These are phyloP conservation scores for Pomacea canaliculata DNA, from an alignment of 2,888 invertebrate species.

Conservation along the genomic window DNA sequence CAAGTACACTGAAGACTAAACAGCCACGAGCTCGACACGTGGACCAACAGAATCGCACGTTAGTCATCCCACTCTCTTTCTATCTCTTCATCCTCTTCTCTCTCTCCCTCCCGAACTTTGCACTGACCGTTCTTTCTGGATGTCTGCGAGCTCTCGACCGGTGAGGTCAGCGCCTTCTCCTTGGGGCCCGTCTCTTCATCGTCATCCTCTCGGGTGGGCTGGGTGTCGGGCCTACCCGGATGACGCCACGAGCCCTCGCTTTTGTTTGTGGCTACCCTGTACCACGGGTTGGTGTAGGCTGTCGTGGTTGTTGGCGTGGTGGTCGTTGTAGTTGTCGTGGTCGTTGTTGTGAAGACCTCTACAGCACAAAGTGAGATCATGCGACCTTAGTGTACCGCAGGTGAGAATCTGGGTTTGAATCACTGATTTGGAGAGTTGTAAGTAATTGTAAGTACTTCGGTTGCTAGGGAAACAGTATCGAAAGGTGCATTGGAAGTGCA, in stretches of 20 bases:
- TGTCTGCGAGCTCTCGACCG: neutral
- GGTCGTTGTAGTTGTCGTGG: slow-evolving; percentile 21
- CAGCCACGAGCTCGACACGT: neutral
- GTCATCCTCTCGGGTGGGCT: too few relatives aligned
- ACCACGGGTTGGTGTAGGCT: neutral
- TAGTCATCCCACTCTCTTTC: neutral
- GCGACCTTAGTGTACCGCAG: neutral
- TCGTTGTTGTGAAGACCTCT: slow-evolving; percentile 22
- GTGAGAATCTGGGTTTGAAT: neutral
- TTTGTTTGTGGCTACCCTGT: neutral
- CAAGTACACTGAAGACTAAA: neutral
- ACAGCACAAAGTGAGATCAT: neutral
- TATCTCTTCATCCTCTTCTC: too few relatives aligned
- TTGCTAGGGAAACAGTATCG: too few relatives aligned
- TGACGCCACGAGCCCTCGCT: too few relatives aligned
- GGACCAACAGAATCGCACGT: too few relatives aligned
- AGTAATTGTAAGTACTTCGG: too few relatives aligned
- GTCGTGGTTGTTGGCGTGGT: slow-evolving; percentile 10
- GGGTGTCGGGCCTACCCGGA: too few relatives aligned
- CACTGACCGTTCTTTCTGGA: neutral
- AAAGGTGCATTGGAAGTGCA: too few relatives aligned
- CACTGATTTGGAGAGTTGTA: neutral
- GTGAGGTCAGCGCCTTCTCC: too few relatives aligned
- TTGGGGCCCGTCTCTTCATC: too few relatives aligned
- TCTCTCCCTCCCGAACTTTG: too few relatives aligned